Evolutionary conservation across 30 jellyfish, hydroid and myxozoan species (phyloP).

Genomic region (Mastigias papua): DNA sequence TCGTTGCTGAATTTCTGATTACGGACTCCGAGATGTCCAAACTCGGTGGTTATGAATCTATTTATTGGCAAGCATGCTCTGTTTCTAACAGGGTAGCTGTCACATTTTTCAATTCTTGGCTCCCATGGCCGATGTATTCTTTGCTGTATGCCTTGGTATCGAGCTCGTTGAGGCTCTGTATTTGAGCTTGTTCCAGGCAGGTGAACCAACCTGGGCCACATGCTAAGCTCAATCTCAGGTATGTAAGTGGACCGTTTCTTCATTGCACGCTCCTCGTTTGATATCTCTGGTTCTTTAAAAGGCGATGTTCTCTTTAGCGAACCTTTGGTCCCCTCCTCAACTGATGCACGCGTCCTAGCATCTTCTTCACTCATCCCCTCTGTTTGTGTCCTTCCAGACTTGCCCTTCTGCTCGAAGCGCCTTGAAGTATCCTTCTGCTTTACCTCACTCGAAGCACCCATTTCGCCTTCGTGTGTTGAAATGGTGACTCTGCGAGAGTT

Average conservation of each 20-base stretch:
- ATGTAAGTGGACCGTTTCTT: background rate
- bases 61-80: constrained; percentile 31
- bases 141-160: background rate
- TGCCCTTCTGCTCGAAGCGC: background rate
- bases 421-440: background rate
- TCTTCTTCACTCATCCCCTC: background rate
- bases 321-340: background rate
- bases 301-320: background rate
- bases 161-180: background rate
- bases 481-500: background rate
- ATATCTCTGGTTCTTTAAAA: background rate
- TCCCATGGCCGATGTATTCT: constrained; percentile 17
- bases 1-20: constrained; percentile 17
- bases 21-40: constrained; percentile 66
- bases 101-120: background rate
- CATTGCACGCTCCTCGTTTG: background rate
- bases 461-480: background rate
- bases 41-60: constrained; percentile 32
- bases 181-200: constrained; percentile 1
- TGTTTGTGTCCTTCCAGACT: background rate
- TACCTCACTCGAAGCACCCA: constrained; percentile 4
- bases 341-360: background rate
- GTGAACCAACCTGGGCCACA: constrained; percentile 34
- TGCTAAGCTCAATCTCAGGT: constrained; percentile 26
- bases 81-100: constrained; percentile 2